Percentiles rank a stretch among this genome's conserved stretches.
Evolutionary conservation across 2,113 vertebrate genomes (phyloP).

Genomic region (Piprites chloris): DNA sequence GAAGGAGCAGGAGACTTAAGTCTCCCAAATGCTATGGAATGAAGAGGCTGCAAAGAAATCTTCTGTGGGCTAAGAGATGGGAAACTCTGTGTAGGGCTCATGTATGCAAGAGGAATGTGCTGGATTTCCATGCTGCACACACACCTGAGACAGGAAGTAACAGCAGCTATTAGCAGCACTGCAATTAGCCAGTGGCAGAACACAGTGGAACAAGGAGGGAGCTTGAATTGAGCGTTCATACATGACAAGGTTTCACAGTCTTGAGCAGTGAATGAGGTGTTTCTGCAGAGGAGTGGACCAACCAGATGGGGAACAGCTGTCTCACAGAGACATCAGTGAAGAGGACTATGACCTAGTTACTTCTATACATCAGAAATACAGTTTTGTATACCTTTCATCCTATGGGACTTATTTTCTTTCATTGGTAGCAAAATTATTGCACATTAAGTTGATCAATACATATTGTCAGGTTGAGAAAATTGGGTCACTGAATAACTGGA

Average conservation of each 20-base stretch:
- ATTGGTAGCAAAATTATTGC: not conserved
- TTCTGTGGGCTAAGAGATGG: not conserved
- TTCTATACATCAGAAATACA: not conserved
- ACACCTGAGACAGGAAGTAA: not conserved
- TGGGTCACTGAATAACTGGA: not conserved
- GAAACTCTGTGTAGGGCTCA: not conserved
- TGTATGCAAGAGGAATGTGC: not conserved
- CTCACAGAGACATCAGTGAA: not conserved
- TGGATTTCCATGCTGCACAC: not conserved
- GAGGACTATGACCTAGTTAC: not conserved
- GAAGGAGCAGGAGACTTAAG: not conserved
- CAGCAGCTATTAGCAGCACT: not conserved
- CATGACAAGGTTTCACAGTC: not conserved
- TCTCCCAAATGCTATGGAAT: not conserved
- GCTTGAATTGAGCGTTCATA: not conserved
- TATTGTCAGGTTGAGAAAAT: not conserved
- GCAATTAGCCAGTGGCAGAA: constrained; percentile 10
- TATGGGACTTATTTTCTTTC: not conserved
- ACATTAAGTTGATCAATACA: not conserved
- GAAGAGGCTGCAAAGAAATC: not conserved
- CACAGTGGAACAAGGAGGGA: not conserved
- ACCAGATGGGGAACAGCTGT: not conserved
- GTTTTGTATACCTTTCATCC: not conserved
- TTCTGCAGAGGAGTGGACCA: not conserved
- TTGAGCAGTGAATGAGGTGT: not conserved